These are phyloP conservation scores for Cydia splendana DNA, from an alignment of 1,140 invertebrate genomes.

Conservation along the genomic window DNA sequence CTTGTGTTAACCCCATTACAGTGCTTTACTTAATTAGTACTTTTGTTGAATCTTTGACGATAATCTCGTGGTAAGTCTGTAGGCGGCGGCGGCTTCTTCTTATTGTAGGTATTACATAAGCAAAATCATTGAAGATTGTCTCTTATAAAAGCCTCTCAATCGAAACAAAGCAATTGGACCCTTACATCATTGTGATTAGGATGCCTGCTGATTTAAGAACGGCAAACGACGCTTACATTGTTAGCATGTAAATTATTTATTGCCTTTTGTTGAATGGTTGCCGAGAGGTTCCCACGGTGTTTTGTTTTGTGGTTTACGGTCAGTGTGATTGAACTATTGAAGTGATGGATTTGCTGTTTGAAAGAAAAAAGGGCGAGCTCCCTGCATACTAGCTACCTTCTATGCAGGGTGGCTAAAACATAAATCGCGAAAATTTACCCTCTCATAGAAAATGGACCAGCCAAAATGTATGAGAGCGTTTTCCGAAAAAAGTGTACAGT, in stretches of 20 bases:
- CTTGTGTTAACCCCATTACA: too few species aligned
- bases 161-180: not conserved
- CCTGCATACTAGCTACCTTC: too few species aligned
- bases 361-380: not conserved
- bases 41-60: not conserved
- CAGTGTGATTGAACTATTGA: not conserved
- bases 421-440: too few species aligned
- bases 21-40: too few species aligned
- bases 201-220: not conserved
- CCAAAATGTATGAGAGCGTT: too few species aligned
- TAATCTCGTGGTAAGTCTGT: slow-evolving; percentile 1
- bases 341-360: not conserved
- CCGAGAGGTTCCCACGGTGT: slow-evolving; percentile 19
- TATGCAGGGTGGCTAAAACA: too few species aligned
- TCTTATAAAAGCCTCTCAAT: slow-evolving; percentile 11
- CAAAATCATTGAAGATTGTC: slow-evolving; percentile 20
- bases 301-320: slow-evolving; percentile 16
- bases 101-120: slow-evolving; percentile 14
- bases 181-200: not conserved
- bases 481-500: too few species aligned
- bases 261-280: slow-evolving; percentile 28
- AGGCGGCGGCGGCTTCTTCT: not conserved
- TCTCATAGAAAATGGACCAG: too few species aligned
- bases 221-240: slow-evolving; percentile 11
- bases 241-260: slow-evolving; percentile 19